phyloP scores from a whole-genome alignment of 2,113 vertebrate species.

The Monopterus albus region DNA sequence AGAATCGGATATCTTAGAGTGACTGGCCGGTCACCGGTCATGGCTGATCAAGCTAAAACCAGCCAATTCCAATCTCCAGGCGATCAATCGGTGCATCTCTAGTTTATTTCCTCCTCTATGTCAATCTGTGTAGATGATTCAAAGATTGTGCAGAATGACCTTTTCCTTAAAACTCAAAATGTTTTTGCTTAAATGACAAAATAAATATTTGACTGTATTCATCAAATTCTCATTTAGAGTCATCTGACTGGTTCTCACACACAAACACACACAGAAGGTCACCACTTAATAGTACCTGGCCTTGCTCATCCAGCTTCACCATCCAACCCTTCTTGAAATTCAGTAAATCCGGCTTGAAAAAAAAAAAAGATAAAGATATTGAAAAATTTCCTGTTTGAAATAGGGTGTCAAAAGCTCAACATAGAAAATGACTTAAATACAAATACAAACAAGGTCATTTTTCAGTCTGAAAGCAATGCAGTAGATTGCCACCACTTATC shows the following conservation, averaged over 20 bases:
- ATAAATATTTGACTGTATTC: no score
- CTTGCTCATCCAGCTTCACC: constrained; percentile 85
- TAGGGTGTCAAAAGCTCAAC: background rate
- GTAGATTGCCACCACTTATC: background rate
- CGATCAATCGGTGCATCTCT: no score
- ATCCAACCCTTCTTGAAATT: constrained; percentile 90
- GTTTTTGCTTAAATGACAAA: no score
- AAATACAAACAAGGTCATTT: constrained; percentile 26
- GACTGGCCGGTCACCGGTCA: no score
- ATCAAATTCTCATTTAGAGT: no score
- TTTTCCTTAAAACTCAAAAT: no score
- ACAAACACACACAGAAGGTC: no score
- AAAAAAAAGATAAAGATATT: constrained; percentile 6
- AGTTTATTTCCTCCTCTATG: no score
- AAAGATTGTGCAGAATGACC: no score
- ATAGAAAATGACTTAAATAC: constrained; percentile 15
- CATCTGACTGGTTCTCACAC: background rate
- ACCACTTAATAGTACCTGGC: constrained; percentile 72
- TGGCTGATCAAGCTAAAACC: no score
- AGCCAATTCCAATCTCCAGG: no score
- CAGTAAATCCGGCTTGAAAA: constrained; percentile 82
- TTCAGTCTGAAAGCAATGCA: background rate
- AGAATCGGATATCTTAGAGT: no score
- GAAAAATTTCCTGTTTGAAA: background rate
- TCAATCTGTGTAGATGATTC: background rate